These are phyloP conservation scores for Drosophila recens DNA, from an alignment of 2,888 invertebrate genomes.

Conservation along the genomic window DNA sequence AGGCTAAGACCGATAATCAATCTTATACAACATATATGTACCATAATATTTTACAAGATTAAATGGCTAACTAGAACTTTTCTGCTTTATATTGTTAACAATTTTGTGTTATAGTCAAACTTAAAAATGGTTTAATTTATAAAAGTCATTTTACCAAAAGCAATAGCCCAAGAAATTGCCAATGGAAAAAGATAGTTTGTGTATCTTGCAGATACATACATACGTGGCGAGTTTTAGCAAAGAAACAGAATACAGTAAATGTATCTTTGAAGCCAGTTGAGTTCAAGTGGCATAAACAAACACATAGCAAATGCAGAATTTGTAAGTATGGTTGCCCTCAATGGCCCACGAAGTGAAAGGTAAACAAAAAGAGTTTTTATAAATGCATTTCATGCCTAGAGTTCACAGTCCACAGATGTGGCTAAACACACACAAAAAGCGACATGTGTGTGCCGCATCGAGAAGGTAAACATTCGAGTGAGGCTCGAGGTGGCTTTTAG, in stretches of 20 bases:
- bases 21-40: too few species aligned
- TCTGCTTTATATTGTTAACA: too few species aligned
- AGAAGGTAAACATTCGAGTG: slow-evolving; percentile 37
- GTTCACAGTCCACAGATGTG: slow-evolving; percentile 28
- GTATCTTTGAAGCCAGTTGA: slow-evolving; percentile 19
- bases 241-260: slow-evolving; percentile 12
- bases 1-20: background rate
- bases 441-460: slow-evolving; percentile 38
- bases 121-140: background rate
- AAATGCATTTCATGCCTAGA: slow-evolving; percentile 57
- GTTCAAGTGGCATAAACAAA: slow-evolving; percentile 39
- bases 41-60: too few species aligned
- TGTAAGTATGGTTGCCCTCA: slow-evolving; percentile 36
- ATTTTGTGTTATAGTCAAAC: background rate
- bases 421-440: slow-evolving; percentile 29
- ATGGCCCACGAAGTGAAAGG: slow-evolving; percentile 60
- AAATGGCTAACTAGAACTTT: too few species aligned
- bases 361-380: slow-evolving; percentile 61
- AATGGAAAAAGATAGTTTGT: slow-evolving; percentile 2
- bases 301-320: slow-evolving; percentile 17
- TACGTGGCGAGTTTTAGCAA: slow-evolving; percentile 19
- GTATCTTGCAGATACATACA: slow-evolving; percentile 36
- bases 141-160: background rate
- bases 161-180: background rate
- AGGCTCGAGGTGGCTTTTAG: slow-evolving; percentile 51